Base-by-base conservation (phyloP, 2,113 vertebrate species). In the Melanostigma gelatinosum region DNA sequence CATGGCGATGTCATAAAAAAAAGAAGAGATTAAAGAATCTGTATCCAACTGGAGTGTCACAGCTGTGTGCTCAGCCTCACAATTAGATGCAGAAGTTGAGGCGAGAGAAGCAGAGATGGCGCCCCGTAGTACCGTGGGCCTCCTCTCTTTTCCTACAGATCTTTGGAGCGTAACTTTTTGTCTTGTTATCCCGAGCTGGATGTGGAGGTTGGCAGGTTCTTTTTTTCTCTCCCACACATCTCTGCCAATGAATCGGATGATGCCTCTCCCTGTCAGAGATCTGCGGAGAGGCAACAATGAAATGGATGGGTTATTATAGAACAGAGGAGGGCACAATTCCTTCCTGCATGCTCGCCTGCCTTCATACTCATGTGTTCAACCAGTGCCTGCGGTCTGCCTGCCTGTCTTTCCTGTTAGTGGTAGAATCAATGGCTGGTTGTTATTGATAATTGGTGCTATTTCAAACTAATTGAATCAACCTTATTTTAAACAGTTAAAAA, bases 11-110 rank as follows among this genome's bases (percentile, higher is more conserved):
- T 89, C 81, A 75, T 91, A 88, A 89, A 92, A 94, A 92, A 94
- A 92, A 83, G 80, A 68, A 80, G 72, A 91, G 92, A 93, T 94
- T 94, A 93, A 91, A 91, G 84, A 91, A 88, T 87, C 74, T 80
- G 83, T 84, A 79, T 89, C 92, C 75, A 75, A 72, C 84, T 78
- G 69, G 81, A 88, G 80, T 80, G 84, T 81, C 80, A 85, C 85
- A 86, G 75, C 84, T 88, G 84, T 92, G 91, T 91, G 88, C 83
- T 84, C 74, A 44, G 85, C 84, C 75, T 93, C 72, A 85, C 86
- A 92, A 91, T 87, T 91, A 88, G 84, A 86, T 85, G 72, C 80
- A 73, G 60, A 71, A 67, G 67, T 93, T 84, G 63, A 79, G 76
- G 74, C 73, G 71, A 68, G 66, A 73, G 54, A 32, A 32, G 64